Evolutionary conservation across 1,140 invertebrate species (phyloP).

Genomic region (Hermetia illucens): DNA sequence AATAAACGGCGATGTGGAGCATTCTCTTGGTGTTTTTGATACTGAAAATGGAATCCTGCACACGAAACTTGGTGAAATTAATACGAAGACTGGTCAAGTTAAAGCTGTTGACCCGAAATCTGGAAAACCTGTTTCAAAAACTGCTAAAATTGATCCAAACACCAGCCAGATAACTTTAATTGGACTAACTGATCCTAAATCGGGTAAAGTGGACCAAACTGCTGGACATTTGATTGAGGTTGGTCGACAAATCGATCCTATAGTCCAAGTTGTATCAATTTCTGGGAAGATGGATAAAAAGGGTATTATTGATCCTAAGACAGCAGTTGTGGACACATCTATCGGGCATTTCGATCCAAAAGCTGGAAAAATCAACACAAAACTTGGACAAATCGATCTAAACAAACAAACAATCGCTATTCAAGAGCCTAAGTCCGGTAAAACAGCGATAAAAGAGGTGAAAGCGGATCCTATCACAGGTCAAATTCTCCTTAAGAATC

Average conservation of each 20-base stretch:
- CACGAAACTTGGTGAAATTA: conserved; percentile 38
- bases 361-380: conserved; percentile 42
- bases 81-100: conserved; percentile 38
- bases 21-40: conserved; percentile 41
- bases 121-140: conserved; percentile 31
- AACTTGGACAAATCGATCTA: conserved; percentile 43
- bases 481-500: conserved; percentile 37
- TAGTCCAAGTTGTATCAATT: conserved; percentile 38
- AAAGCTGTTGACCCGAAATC: conserved; percentile 38
- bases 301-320: conserved; percentile 41
- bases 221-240: conserved; percentile 34
- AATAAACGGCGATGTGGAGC: conserved; percentile 38
- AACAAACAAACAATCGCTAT: conserved; percentile 39
- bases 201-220: conserved; percentile 36
- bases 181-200: conserved; percentile 34
- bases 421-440: conserved; percentile 41
- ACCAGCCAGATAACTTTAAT: conserved; percentile 39
- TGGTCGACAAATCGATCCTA: conserved; percentile 36
- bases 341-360: conserved; percentile 40
- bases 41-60: conserved; percentile 37
- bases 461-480: conserved; percentile 40
- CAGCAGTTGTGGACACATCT: conserved; percentile 35
- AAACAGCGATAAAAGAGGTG: conserved; percentile 40
- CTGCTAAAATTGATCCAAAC: conserved; percentile 36
- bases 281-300: conserved; percentile 44